Conservation (phyloP, 2,113 vertebrate species). For the Atlantisia rogersi region DNA sequence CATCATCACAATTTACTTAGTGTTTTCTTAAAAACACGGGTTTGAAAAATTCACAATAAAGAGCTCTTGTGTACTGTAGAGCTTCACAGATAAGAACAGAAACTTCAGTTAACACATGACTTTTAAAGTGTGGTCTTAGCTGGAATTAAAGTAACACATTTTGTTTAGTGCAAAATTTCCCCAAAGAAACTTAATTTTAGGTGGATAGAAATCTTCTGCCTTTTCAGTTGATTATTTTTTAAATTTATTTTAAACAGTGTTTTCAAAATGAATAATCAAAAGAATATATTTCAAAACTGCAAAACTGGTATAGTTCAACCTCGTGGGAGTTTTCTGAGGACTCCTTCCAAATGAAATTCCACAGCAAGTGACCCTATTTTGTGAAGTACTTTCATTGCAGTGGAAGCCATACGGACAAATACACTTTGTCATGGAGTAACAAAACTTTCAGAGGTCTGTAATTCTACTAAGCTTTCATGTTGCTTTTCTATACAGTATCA, state of each 20-base stretch:
- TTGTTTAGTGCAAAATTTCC: not conserved
- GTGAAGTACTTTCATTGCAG: not conserved
- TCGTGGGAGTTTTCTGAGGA: not conserved
- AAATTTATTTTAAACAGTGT: not conserved
- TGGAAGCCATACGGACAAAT: not conserved
- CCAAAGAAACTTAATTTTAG: not conserved
- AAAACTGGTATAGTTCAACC: accelerated
- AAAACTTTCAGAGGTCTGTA: not conserved
- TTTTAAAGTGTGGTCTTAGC: not conserved
- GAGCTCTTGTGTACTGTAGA: not conserved
- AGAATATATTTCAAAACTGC: not conserved
- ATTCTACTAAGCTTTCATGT: not conserved
- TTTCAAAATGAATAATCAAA: not conserved
- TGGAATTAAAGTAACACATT: not conserved
- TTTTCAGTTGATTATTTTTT: not conserved
- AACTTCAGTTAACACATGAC: not conserved
- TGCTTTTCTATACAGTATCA: not conserved
- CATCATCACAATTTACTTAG: not conserved
- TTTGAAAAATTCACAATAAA: not conserved
- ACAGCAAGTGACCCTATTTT: not conserved
- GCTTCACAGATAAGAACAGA: not conserved
- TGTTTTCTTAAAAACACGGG: not conserved
- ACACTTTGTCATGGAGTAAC: not conserved
- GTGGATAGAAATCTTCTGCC: not conserved
- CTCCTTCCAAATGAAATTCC: not conserved